These are phyloP conservation scores for Alexandromys fortis DNA, from an alignment of 2,113 vertebrate species.

Conservation along the genomic window DNA sequence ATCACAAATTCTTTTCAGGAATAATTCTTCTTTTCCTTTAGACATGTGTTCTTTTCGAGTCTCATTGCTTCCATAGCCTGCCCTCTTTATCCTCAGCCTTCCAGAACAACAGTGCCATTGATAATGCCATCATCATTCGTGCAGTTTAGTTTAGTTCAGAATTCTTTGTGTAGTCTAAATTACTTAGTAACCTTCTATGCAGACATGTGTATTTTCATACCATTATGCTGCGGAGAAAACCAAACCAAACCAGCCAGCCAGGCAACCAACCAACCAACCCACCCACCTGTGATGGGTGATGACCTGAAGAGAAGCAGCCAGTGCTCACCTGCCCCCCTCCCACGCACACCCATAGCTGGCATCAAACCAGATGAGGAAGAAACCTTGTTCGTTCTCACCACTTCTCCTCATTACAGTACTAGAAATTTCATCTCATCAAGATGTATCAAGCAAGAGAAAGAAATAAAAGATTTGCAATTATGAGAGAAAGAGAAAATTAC, in stretches of 20 bases:
- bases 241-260: not conserved
- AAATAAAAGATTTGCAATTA: not conserved
- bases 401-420: not conserved
- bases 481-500: not conserved
- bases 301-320: not conserved
- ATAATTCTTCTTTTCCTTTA: no score
- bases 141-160: not conserved
- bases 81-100: not conserved
- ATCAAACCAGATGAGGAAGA: not conserved
- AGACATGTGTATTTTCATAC: not conserved
- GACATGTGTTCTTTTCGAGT: not conserved
- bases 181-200: not conserved
- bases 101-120: not conserved
- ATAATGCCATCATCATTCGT: not conserved
- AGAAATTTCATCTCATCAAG: not conserved
- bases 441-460: not conserved
- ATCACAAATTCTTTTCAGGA: no score
- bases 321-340: not conserved
- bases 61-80: no score
- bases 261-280: not conserved
- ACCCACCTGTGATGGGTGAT: not conserved
- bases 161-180: not conserved
- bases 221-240: not conserved
- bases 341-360: not conserved
- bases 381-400: no score